These are phyloP conservation scores for Sarcophaga bullata DNA, from an alignment of 1,140 invertebrate species.

Conservation along the genomic window DNA sequence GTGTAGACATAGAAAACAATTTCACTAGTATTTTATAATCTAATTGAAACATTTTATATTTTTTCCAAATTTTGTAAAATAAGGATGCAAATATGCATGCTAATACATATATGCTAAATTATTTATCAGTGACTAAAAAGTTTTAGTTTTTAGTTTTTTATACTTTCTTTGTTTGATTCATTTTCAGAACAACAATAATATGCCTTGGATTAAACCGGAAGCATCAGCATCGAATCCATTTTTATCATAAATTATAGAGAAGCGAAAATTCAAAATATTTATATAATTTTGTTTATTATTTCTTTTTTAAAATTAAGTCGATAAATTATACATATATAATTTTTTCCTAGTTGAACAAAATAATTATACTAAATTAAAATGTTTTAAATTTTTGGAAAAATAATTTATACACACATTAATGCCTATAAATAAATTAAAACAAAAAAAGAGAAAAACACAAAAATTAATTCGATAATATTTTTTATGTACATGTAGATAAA, in stretches of 20 bases:
- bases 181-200: conserved; percentile 57
- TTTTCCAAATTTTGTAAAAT: neutral
- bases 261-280: conserved; percentile 15
- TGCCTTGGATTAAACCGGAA: conserved; percentile 64
- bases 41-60: conserved; percentile 1
- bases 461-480: conserved; percentile 33
- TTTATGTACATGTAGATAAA: conserved; percentile 35
- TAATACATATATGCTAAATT: neutral
- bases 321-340: conserved; percentile 9
- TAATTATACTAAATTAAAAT: neutral
- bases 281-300: conserved; percentile 18
- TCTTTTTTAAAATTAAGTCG: conserved; percentile 12
- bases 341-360: conserved; percentile 19
- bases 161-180: neutral
- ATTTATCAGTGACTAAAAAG: conserved; percentile 12
- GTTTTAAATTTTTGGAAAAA: conserved; percentile 29
- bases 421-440: conserved; percentile 37
- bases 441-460: conserved; percentile 24
- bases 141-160: conserved; percentile 12
- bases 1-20: neutral
- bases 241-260: conserved; percentile 57
- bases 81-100: neutral
- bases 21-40: neutral
- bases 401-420: conserved; percentile 33
- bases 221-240: conserved; percentile 64